Base-by-base conservation (phyloP, 1,140 invertebrate genomes). In the Calephelis nemesis region DNA sequence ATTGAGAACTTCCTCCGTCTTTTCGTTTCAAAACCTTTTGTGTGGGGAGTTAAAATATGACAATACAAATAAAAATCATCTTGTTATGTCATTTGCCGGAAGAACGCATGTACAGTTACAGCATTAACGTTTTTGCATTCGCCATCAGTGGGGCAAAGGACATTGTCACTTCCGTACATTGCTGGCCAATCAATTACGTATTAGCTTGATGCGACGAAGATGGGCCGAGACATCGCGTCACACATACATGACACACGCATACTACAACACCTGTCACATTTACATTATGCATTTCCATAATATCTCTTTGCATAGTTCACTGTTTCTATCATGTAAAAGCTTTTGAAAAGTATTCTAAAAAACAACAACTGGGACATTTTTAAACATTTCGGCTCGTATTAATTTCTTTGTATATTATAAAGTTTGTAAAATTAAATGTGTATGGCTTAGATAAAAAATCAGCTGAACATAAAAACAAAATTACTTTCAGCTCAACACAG, bases 181-280 rank as follows among this genome's bases (percentile, higher is more conserved):
- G 79, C 82, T 84, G 86, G 75, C 85, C 85, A 89, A 89, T 88
- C 85, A 88, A 91, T 87, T 91, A 87, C 83, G 83, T 91, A 90
- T 90, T 90, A 90, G 85, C 84, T 83, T 90, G 88, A 90, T 88
- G 82, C 81, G 79, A 83, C 81, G 81, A 78, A 80, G 83, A 87
- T 85, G 82, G 77, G 73, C 75, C 73, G 75, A 67, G 74, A 75
- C 76, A 79, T 77, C 70, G 74, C 74, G 68, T 70, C 52, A 58
- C 52, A 58, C 52, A 39, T 13, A 54, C 15, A 15, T 58, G 13
- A 13, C 4, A 11, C 4, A 5, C 52, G 52, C 19, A 30, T 30
- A 30, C 19, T 58, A 30, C 19, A 58, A 58, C 19, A 58, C 15
- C 52, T 30, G 52, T 30, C 19, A 58, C 52, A 7, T 58, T 58